A percentile compares a stretch with the other conserved stretches of the same genome.
These are phyloP conservation scores for Asobara japonica DNA, from an alignment of 1,140 invertebrate genomes.

Conservation along the genomic window DNA sequence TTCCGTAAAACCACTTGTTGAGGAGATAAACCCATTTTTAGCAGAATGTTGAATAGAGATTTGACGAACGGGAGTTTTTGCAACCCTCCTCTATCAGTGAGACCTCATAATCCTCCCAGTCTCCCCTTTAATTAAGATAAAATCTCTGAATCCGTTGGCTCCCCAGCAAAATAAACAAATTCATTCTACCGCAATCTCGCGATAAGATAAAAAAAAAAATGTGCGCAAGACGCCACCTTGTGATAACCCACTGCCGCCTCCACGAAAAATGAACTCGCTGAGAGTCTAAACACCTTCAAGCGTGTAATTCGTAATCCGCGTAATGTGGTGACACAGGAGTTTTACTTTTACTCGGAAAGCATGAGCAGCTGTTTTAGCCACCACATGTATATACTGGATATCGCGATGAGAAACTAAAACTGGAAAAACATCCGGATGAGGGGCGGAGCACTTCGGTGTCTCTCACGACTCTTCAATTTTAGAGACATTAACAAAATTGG, in stretches of 20 bases:
- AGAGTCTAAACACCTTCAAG: neutral
- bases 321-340: constrained; percentile 13
- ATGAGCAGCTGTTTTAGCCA: neutral
- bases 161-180: neutral
- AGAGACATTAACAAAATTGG: too few species aligned
- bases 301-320: neutral
- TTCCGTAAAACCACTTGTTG: too few species aligned
- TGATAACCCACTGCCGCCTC: neutral
- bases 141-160: neutral
- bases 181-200: neutral
- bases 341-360: constrained; percentile 3
- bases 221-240: constrained; percentile 5
- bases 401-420: neutral
- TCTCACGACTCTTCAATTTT: too few species aligned
- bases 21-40: too few species aligned
- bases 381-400: constrained; percentile 1
- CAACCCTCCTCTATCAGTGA: too few species aligned
- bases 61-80: too few species aligned
- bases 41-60: too few species aligned
- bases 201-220: constrained; percentile 17
- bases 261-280: neutral
- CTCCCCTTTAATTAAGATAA: neutral
- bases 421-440: neutral
- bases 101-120: too few species aligned
- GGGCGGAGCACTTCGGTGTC: too few species aligned